Conservation (phyloP, 2,888 invertebrate species). For the Eilema griseolum region DNA sequence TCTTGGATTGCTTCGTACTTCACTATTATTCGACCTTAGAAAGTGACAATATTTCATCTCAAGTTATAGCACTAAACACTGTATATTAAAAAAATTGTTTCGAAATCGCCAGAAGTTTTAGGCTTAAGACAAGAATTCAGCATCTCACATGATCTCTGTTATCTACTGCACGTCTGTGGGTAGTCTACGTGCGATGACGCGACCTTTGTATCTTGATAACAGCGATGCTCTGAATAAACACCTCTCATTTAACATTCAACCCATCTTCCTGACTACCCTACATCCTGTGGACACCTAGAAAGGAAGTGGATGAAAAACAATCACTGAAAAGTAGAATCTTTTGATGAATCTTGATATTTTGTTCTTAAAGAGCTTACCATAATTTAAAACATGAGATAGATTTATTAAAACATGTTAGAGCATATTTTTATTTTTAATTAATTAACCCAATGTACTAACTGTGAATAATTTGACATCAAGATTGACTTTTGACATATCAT, state of each 20-base stretch:
- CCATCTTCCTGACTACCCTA: constrained; percentile 33
- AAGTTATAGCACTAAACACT: not conserved
- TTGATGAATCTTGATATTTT: not conserved
- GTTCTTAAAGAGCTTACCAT: too few relatives aligned
- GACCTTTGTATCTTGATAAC: constrained; percentile 76
- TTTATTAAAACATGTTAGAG: too few relatives aligned
- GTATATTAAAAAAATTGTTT: not conserved
- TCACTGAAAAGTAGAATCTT: not conserved
- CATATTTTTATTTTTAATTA: too few relatives aligned
- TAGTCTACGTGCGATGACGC: constrained; percentile 78
- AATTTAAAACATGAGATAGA: too few relatives aligned
- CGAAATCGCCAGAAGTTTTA: not conserved
- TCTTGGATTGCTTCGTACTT: too few relatives aligned
- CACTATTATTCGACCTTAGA: too few relatives aligned
- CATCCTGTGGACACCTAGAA: constrained; percentile 32
- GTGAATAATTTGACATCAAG: too few relatives aligned
- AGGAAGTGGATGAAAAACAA: constrained; percentile 8
- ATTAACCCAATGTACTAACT: too few relatives aligned
- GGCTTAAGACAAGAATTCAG: constrained; percentile 47
- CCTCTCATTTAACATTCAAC: constrained; percentile 55
- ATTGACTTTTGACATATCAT: too few relatives aligned
- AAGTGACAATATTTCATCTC: not conserved
- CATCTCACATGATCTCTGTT: constrained; percentile 71
- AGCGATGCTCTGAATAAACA: constrained; percentile 73
- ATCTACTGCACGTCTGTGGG: constrained; percentile 75